A percentile compares a stretch with the other conserved stretches of the same genome.
phyloP scores from a whole-genome alignment of 2,113 vertebrate species.

The Pseudonaja textilis region DNA sequence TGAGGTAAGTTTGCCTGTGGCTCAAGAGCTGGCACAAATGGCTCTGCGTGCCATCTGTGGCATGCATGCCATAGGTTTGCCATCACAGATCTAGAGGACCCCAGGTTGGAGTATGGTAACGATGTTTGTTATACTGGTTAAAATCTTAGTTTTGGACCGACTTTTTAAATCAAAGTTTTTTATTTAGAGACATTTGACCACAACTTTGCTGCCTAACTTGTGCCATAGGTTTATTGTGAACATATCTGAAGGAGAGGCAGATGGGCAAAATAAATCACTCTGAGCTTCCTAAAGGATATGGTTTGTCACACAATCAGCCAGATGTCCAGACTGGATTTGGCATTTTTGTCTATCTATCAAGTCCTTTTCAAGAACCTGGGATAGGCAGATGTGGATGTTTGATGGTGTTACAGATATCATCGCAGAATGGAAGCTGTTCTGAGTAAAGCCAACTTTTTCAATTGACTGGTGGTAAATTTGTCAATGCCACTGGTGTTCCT shows the following conservation, averaged over 20 bases:
- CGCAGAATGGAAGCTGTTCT: not conserved
- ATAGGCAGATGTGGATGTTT: not conserved
- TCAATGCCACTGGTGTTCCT: not conserved
- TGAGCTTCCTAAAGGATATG: not conserved
- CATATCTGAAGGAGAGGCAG: not conserved
- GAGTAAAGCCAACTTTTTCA: not conserved
- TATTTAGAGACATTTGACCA: not conserved
- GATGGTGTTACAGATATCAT: not conserved
- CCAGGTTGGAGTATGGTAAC: not conserved
- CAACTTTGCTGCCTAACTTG: not conserved
- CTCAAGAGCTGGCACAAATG: no score
- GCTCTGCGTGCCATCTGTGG: no score
- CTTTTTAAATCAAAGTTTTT: not conserved
- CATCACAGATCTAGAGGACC: not conserved
- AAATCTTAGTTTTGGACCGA: not conserved
- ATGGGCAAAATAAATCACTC: not conserved
- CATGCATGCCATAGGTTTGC: no score
- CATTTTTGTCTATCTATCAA: not conserved
- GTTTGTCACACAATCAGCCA: not conserved
- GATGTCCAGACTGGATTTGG: no score
- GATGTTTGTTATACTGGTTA: not conserved
- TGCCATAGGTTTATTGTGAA: not conserved
- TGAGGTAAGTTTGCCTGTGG: no score
- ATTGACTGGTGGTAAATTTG: not conserved
- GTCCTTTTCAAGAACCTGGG: not conserved